These are phyloP conservation scores for Hirudo medicinalis DNA, from an alignment of 1,140 invertebrate genomes.

Conservation along the genomic window DNA sequence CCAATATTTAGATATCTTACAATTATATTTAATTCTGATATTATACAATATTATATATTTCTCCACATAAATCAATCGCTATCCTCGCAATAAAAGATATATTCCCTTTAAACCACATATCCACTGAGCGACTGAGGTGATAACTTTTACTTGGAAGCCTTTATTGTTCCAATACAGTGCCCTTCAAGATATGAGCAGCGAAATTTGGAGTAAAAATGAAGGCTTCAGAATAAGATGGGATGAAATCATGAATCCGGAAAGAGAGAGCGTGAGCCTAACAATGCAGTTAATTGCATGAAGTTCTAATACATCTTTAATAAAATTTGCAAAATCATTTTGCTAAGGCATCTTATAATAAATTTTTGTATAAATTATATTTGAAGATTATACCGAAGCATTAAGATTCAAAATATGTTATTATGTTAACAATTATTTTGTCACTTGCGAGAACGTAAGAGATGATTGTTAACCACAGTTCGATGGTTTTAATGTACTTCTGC, in stretches of 20 bases:
- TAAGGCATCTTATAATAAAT: not conserved
- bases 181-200: not conserved
- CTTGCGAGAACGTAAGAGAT: not conserved
- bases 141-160: not conserved
- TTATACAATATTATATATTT: not conserved
- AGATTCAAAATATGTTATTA: not conserved
- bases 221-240: constrained; percentile 6
- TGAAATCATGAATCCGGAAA: not conserved
- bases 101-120: not conserved
- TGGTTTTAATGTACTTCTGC: not conserved
- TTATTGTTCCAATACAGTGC: not conserved
- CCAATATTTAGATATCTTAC: too few relatives aligned
- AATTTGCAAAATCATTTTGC: not conserved
- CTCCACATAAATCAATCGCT: not conserved
- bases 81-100: not conserved
- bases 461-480: not conserved
- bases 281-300: not conserved
- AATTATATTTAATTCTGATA: not conserved
- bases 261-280: not conserved
- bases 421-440: too few relatives aligned
- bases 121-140: not conserved
- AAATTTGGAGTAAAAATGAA: not conserved
- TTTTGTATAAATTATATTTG: too few relatives aligned
- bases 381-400: not conserved
- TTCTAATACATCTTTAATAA: not conserved